Evolutionary conservation across 2,888 invertebrate species (phyloP).

Genomic region (Chirona hameri): DNA sequence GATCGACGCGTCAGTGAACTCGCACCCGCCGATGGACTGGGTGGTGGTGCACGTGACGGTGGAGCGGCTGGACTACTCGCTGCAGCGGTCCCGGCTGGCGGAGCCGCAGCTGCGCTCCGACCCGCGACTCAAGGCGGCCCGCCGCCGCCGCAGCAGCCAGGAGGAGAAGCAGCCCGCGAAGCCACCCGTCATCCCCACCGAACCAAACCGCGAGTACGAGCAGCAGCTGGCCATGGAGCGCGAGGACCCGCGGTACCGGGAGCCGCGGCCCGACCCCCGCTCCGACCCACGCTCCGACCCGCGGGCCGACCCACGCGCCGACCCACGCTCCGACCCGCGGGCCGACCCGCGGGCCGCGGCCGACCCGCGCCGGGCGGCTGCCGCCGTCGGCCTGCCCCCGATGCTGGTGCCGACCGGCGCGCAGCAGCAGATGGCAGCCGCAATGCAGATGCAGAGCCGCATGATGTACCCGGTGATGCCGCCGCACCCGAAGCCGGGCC

Average conservation of each 20-base stretch:
- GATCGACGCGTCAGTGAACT: constrained; percentile 75
- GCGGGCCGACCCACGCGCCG: not conserved
- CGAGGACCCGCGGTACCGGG: constrained; percentile 28
- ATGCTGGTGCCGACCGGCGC: too few species aligned
- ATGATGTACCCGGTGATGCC: not conserved
- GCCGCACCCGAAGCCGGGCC: not conserved
- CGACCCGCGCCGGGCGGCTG: constrained; percentile 7
- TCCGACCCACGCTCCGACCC: not conserved
- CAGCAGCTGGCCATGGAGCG: constrained; percentile 37
- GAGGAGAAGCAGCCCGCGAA: constrained; percentile 32
- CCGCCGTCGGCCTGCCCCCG: not conserved
- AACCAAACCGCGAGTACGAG: constrained; percentile 35
- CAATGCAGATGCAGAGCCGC: not conserved
- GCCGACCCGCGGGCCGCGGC: not conserved
- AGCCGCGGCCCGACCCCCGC: not conserved
- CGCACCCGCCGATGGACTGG: constrained; percentile 70
- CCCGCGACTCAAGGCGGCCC: not conserved
- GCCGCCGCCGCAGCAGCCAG: constrained; percentile 34
- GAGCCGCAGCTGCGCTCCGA: not conserved
- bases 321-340: too few species aligned
- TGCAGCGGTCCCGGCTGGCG: not conserved
- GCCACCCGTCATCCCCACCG: constrained; percentile 35
- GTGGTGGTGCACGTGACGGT: constrained; percentile 50
- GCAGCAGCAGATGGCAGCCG: not conserved
- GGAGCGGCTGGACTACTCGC: constrained; percentile 67